Base-by-base conservation (phyloP, 2,113 vertebrate species). In the Leptobrachium ailaonicum region DNA sequence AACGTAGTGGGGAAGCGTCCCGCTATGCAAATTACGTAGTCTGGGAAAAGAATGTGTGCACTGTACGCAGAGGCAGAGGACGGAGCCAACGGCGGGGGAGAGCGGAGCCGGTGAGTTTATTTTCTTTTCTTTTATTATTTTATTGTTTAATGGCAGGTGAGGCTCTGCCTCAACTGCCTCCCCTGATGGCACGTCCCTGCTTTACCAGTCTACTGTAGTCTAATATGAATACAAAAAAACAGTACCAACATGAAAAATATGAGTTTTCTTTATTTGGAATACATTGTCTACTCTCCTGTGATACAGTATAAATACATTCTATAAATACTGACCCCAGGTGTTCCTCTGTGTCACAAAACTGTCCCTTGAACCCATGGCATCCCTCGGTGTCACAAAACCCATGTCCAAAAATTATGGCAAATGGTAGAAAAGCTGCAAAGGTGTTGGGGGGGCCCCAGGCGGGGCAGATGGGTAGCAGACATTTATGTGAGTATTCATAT, bases 221-320 rank as follows among this genome's bases (percentile, higher is more conserved):
- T 32, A 32, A 32, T 32, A 32, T 32, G 20, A 32, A 32, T 32
- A 32, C 20, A 32, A 32, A 32, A 32, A 32, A 32, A 32, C n/a
- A 32, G 20, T 32, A 32, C 71, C 78, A 80, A 13, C 63, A 45
- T 73, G n/a, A 80, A 80, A 80, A 80, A 80, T 80, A 80, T 80
- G 78, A 80, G 58, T 80, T 80, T 80, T 80, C 71, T 80, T 80
- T 80, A 80, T 80, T 80, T 80, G 78, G 78, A 80, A 80, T 80
- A 66, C 77, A 62, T 80, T 80, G 73, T 80, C 78, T 80, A 80
- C 78, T 73, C 69, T 80, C 78, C 78, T 80, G 78, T 74, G 78
- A 80, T 80, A 80, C 78, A 80, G 78, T 80, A 80, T 80, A 80
- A 80, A 80, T 80, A 80, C 78, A 80, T 80, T 80, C 78, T 80